Conservation (phyloP, 2,113 vertebrate genomes). For the Riparia riparia region DNA sequence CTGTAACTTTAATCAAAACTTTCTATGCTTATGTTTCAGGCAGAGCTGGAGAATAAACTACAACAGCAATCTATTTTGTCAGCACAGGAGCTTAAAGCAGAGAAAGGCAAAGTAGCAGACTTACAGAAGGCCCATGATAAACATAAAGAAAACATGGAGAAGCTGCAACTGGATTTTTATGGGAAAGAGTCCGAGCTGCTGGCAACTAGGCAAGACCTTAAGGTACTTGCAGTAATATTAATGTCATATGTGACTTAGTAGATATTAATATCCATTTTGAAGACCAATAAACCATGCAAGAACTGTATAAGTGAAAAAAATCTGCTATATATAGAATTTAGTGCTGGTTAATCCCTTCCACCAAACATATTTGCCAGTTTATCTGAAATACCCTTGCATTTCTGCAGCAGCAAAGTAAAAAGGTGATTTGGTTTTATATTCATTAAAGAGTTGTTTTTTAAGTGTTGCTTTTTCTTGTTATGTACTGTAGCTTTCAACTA, state of each 20-base stretch:
- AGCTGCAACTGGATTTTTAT: constrained; percentile 90
- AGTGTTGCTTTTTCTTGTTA: neutral
- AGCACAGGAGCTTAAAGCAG: constrained; percentile 79
- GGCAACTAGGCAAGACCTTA: constrained; percentile 91
- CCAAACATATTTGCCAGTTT: neutral
- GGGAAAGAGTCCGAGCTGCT: constrained; percentile 95
- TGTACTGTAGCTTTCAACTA: neutral
- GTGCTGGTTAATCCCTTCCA: neutral
- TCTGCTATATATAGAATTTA: neutral
- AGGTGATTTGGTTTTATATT: neutral
- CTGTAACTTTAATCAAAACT: neutral
- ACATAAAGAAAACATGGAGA: constrained; percentile 78
- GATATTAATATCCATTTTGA: neutral
- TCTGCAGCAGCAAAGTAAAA: neutral
- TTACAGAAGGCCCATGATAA: constrained; percentile 81
- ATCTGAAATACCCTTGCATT: neutral
- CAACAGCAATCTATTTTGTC: constrained; percentile 80
- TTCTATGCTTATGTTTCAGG: constrained; percentile 75
- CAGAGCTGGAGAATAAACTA: constrained; percentile 84
- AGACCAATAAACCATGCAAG: neutral
- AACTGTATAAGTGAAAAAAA: neutral
- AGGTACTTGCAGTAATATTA: constrained; percentile 77
- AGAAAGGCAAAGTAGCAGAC: constrained; percentile 78
- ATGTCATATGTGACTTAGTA: neutral
- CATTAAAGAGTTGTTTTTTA: neutral